These are phyloP conservation scores for Nymphalis c-album DNA, from an alignment of 2,888 invertebrate species.

Conservation along the genomic window DNA sequence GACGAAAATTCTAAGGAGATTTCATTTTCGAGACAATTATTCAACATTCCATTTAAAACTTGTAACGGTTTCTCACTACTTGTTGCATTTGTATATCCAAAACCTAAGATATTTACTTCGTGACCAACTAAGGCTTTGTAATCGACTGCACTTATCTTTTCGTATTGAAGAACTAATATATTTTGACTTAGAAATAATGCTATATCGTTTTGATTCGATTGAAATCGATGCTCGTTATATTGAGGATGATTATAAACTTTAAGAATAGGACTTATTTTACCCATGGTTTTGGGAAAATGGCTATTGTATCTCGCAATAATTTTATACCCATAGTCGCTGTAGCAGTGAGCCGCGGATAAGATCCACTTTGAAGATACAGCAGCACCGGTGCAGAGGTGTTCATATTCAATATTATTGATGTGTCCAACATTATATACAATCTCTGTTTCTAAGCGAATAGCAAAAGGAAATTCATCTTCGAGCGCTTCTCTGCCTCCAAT, in stretches of 20 bases:
- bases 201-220: background rate
- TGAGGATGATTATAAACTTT: slow-evolving; percentile 5
- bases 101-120: slow-evolving; percentile 1
- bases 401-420: no score
- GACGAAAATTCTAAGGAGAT: no score
- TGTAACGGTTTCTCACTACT: background rate
- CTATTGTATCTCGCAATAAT: slow-evolving; percentile 11
- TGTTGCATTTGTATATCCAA: background rate
- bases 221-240: background rate
- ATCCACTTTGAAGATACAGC: no score
- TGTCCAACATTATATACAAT: no score
- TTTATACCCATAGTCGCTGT: background rate
- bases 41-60: slow-evolving; percentile 1
- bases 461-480: slow-evolving; percentile 8
- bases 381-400: no score
- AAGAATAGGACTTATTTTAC: slow-evolving; percentile 2
- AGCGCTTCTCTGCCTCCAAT: slow-evolving; percentile 12
- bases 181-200: slow-evolving; percentile 1
- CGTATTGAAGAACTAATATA: slow-evolving; percentile 4
- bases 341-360: no score
- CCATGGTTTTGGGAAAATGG: slow-evolving; percentile 5
- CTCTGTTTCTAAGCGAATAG: background rate
- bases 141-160: slow-evolving; percentile 5
- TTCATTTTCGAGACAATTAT: background rate
- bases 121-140: slow-evolving; percentile 5